Evolutionary conservation across 2,888 invertebrate species (phyloP), one percentile per base, ranked within the genome.

Genomic region (Diaperis boleti): DNA sequence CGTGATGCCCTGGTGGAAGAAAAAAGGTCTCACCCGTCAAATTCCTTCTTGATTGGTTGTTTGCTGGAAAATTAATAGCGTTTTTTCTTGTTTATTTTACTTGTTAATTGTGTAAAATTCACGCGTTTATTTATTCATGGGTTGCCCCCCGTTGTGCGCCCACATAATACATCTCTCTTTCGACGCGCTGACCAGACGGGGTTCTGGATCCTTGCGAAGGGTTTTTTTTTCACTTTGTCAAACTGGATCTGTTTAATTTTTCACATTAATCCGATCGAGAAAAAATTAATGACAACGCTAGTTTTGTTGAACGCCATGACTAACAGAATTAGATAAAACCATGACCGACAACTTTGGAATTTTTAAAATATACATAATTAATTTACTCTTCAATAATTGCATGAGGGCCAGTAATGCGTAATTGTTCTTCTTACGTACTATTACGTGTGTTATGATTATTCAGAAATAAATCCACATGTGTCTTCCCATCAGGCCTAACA

Each of bases 31-130:
- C 47, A 35, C 56, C 74, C 73, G 79, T 80, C 79, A 79, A 79
- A 80, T 79, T 75, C 78, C 74, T 72, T 68, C 76, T 78, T 80
- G 80, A 81, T 81, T 81, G 79, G 80, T 80, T 80, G 79, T 79
- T 79, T 74, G 76, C 74, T 71, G 71, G 76, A 75, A 72, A 81
- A 81, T 80, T 81, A 80, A 81, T 80, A 78, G 79, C 74, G 74
- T 79, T 78, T 75, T 76, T 80, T 80, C 60, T 64, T 79, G 80
- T 81, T 81, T 81, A 79, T 80, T 81, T 81, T 79, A 79, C 79
- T 78, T 80, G 81, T 82, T 82, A 82, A 82, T 82, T 81, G 82
- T 82, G 81, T 82, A 81, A 82, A 82, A 81, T 81, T 82, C 82
- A 82, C 82, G 81, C 81, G 77, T 79, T 81, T 82, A 82, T 82